phyloP scores from a whole-genome alignment of 2,797 vertebrate species.

The Forpus xanthops region DNA sequence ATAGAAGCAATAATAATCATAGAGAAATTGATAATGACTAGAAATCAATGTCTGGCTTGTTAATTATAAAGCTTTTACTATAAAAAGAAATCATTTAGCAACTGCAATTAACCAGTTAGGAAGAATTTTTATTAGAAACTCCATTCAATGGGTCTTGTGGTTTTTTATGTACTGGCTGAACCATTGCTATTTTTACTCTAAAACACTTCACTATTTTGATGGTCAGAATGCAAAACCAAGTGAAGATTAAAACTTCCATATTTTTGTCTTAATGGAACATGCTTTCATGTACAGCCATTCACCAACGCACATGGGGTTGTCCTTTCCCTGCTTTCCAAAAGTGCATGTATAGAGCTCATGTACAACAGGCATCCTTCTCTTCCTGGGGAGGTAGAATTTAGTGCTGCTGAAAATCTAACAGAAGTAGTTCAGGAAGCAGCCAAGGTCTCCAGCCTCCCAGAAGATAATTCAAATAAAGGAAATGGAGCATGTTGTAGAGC shows the following conservation, averaged over 20 bases:
- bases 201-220: not conserved
- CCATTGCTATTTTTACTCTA: conserved; percentile 22
- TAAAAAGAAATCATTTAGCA: conserved; percentile 78
- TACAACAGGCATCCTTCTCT: accelerated
- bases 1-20: conserved; percentile 76
- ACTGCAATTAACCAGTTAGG: conserved; percentile 68
- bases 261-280: not conserved
- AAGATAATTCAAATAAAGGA: not conserved
- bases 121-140: conserved; percentile 68
- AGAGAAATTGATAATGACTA: conserved; percentile 75
- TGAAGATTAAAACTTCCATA: not conserved
- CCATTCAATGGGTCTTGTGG: conserved; percentile 40
- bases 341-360: not conserved
- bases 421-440: accelerated
- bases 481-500: not conserved
- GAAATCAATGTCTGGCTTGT: conserved; percentile 74
- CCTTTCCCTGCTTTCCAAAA: not conserved
- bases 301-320: not conserved
- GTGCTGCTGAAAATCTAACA: not conserved
- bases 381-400: not conserved
- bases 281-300: not conserved
- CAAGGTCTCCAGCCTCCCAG: not conserved
- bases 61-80: conserved; percentile 76
- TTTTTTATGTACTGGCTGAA: conserved; percentile 22
- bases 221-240: not conserved